phyloP scores from a whole-genome alignment of 2,888 invertebrate species.

The Oasisia sp. region DNA sequence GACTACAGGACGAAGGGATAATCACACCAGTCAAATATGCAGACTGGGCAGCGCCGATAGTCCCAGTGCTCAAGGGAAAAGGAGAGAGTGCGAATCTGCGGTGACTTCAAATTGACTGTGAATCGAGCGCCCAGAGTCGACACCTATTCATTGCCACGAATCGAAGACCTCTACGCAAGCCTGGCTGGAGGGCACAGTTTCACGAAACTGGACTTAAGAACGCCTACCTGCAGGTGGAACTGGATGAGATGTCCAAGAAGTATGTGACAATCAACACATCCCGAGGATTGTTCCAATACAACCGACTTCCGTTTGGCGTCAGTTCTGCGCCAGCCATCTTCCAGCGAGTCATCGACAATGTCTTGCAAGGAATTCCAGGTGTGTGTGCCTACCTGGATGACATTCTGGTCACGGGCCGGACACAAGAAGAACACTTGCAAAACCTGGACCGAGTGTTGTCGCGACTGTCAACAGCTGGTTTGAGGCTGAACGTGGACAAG shows the following conservation, averaged over 20 bases:
- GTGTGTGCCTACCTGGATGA: background rate
- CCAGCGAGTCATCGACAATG: background rate
- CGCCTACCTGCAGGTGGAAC: background rate
- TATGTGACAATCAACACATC: background rate
- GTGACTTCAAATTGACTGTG: background rate
- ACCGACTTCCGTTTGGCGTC: conserved; percentile 18
- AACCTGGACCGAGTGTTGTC: background rate
- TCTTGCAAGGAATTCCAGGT: background rate
- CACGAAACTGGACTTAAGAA: no score
- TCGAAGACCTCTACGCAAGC: conserved; percentile 7
- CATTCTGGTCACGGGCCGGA: conserved; percentile 5
- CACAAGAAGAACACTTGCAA: background rate
- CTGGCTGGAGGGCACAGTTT: no score
- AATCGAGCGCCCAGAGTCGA: background rate
- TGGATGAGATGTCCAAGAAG: background rate
- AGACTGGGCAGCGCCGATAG: no score
- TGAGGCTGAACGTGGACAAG: background rate
- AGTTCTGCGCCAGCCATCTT: background rate
- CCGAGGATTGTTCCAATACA: background rate
- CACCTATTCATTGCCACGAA: background rate
- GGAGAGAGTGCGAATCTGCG: no score
- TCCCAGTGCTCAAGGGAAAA: no score
- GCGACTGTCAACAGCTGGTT: background rate
- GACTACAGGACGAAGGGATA: no score
- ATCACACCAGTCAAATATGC: no score